These are phyloP conservation scores for Archilochus colubris DNA, from an alignment of 2,113 vertebrate genomes.

Conservation along the genomic window DNA sequence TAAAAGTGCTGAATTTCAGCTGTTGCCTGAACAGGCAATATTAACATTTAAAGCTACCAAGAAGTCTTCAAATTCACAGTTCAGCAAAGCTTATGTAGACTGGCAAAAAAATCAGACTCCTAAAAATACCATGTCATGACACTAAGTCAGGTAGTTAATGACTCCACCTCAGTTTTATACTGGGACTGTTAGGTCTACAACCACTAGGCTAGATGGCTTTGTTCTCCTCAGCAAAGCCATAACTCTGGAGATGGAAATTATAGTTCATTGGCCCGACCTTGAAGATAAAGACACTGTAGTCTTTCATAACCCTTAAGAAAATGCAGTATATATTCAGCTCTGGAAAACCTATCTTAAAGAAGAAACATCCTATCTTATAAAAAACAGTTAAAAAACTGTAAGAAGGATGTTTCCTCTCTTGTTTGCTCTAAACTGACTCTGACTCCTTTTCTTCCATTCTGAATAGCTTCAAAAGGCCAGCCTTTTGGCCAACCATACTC, in stretches of 20 bases:
- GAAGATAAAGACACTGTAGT: not conserved
- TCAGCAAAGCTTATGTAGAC: not conserved
- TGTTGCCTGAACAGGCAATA: not conserved
- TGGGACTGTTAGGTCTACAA: not conserved
- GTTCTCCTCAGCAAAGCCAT: not conserved
- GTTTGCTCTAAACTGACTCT: not conserved
- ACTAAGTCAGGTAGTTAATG: not conserved
- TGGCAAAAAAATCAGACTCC: not conserved
- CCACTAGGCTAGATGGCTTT: not conserved
- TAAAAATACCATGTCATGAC: not conserved
- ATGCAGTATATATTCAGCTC: not conserved
- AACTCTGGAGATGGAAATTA: not conserved
- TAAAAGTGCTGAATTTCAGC: not conserved
- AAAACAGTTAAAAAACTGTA: not conserved
- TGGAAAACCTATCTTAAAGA: not conserved
- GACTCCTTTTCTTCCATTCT: not conserved
- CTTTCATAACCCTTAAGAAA: accelerated
- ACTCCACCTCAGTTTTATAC: not conserved
- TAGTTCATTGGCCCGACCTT: not conserved
- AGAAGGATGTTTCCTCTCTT: not conserved
- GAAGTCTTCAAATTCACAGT: not conserved
- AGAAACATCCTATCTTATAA: not conserved
- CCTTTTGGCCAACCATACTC: not conserved
- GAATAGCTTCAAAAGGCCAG: not conserved
- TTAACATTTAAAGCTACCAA: not conserved